Evolutionary conservation across 1,140 invertebrate genomes (phyloP), one percentile per base, ranked within the genome.

Genomic region (Patella vulgata): DNA sequence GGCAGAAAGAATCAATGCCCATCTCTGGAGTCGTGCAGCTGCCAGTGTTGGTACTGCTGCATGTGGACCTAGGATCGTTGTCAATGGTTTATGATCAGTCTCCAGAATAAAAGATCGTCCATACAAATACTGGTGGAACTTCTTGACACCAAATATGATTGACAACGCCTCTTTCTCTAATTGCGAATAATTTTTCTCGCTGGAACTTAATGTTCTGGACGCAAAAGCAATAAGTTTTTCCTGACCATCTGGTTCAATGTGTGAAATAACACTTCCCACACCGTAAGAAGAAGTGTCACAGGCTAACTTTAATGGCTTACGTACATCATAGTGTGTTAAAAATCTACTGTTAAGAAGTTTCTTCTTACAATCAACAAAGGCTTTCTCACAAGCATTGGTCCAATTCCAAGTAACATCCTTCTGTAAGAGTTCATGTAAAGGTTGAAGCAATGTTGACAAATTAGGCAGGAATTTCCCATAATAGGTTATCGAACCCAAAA

Each of bases 51-150:
- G 71, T 9, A 79, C 62, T 25, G 1, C 31, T 30, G 33, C 59
- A 0, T 59, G 9, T 28, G 61, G 51, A 14, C 63, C 42, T 17
- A 82, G 69, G 1, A 81, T 59, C 28, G 42, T 61, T 48, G 68
- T 21, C 40, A 83, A 55, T 4, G 80, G 80, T 62, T 80, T 71
- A 46, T 83, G 75, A 54, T 83, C 79, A 12, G 75, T 81, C 14
- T 42, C 8, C 5, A 81, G 50, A 14, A 42, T n/a, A n/a, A n/a
- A n/a, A n/a, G n/a, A n/a, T n/a, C n/a, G n/a, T n/a, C n/a, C n/a
- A n/a, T 68, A 84, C 6, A 87, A 50, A 66, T 85, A 88, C 43
- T 85, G 68, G 28, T 85, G 76, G 71, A 87, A 88, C 69, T 84
- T 84, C 44, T 80, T 75, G 3, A 88, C 74, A 5, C 81, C 83